Base-by-base conservation (phyloP, 2,888 invertebrate species). In the Agriopis leucophaearia region DNA sequence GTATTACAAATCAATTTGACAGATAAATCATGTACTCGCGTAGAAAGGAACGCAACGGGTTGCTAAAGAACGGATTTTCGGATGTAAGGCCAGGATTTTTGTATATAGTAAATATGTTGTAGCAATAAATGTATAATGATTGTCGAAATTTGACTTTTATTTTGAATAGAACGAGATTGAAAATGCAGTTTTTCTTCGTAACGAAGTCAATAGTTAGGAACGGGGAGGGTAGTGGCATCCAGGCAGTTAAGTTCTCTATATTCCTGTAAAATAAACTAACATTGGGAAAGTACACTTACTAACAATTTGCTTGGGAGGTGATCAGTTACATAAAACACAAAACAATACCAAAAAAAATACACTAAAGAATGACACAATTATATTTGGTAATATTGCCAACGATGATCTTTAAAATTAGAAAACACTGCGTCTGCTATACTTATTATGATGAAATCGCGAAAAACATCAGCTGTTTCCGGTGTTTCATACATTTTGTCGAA, bases 101-200 rank as follows among this genome's bases (percentile, higher is more conserved):
- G 92, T 93, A 93, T 84, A 93, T 93, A 92, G 78, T 82, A 38
- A n/a, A 62, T 80, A 79, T 81, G 80, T 85, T 62, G 85, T 90
- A 91, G 88, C 80, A 86, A 88, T 89, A 88, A 90, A 86, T 78
- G 86, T 87, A 85, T 88, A 88, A 92, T 90, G 90, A 90, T 92
- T 90, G 90, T 90, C 85, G 88, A 89, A 83, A 79, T 74, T 58
- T 73, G 74, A 75, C 74, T 89, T 89, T 90, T 85, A 83, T 86
- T 88, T 81, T 38, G 16, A 51, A 63, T 67, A 69, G 45, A 55
- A 45, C 38, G 38, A 59, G 66, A 44, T 13, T 69, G 13, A 13
- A 42, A 45, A 10, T 45, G 2, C 9, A 35, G 0, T 15, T 15
- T 36, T 52, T 9, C 8, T 10, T n/a, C 36, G 5, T 13, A n/a